Percentiles rank a stretch among this genome's conserved stretches.
Conservation (phyloP, 2,888 invertebrate species). For the Orthosia incerta region DNA sequence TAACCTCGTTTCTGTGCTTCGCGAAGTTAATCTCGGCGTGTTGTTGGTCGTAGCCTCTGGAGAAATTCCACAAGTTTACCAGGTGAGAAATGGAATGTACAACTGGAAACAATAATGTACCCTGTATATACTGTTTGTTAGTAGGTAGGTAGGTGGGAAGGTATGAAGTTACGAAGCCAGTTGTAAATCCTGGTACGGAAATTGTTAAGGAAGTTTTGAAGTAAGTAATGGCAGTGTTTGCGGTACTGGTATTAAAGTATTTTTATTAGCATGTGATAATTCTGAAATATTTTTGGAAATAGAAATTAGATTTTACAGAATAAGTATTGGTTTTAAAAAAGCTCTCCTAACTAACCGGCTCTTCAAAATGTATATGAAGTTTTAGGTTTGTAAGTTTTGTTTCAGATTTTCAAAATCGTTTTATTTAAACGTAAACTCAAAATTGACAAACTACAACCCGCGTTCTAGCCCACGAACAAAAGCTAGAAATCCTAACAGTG, state of each 20-base stretch:
- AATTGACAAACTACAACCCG: constrained; percentile 43
- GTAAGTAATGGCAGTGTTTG: constrained; percentile 38
- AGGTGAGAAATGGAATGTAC: constrained; percentile 90
- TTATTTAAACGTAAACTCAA: constrained; percentile 26
- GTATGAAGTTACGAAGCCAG: constrained; percentile 39
- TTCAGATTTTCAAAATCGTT: background rate
- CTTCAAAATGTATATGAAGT: background rate
- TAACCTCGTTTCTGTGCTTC: constrained; percentile 85
- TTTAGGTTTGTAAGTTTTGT: background rate
- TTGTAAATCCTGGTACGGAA: constrained; percentile 41
- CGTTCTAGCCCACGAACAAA: constrained; percentile 62
- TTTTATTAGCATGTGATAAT: background rate
- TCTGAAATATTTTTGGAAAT: background rate
- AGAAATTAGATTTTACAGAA: background rate
- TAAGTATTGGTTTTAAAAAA: background rate
- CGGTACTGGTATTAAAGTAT: background rate
- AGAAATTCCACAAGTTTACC: constrained; percentile 90
- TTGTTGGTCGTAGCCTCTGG: constrained; percentile 85
- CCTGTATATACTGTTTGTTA: constrained; percentile 17
- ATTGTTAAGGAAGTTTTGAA: constrained; percentile 36
- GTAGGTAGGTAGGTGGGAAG: background rate
- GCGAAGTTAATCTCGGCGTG: constrained; percentile 88
- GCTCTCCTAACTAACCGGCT: background rate
- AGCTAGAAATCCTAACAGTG: constrained; percentile 70
- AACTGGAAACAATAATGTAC: constrained; percentile 79